Base-by-base conservation (phyloP, 2,113 vertebrate species). In the Tor tambroides region DNA sequence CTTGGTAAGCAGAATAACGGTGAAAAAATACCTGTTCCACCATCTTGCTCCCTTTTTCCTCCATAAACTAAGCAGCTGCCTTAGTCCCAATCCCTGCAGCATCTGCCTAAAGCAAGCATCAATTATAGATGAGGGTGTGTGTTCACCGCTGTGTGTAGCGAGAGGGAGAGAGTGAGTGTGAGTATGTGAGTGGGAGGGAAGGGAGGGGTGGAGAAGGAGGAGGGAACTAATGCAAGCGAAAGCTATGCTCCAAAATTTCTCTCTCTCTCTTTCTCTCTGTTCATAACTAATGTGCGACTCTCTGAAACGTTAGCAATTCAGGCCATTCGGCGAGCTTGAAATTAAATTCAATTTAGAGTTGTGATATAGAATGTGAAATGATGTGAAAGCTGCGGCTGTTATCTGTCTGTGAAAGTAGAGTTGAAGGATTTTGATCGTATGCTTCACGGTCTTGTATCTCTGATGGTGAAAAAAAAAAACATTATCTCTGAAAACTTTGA, bases 21-120 rank as follows among this genome's bases (percentile, higher is more conserved):
- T 89, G n/a, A 46, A 93, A 94, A 88, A 91, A 93, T 96, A 97
- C 96, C 96, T 98, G 96, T 95, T 93, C 95, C 89, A 96, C 96
- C 96, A 97, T 96, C 51, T 93, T 94, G 94, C 91, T 95, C 92
- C 91, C 94, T 95, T 93, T 95, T 93, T 94, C 94, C 94, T 96
- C 95, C 96, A 95, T 95, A 95, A 94, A 96, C 91, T 93, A 92
- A 93, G 95, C 96, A 96, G 96, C 95, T 96, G 95, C 92, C 92
- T 92, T 93, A 92, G 92, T 94, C 91, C 94, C 95, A 94, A 95
- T 91, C 93, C 95, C 91, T 90, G 91, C 90, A 96, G 95, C 96
- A 95, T 95, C 94, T 96, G 96, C 95, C 95, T 94, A 92, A 88
- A 92, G 92, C 91, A 87, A 96, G 94, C 94, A 96, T 94, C 92